Evolutionary conservation across 1,140 invertebrate genomes (phyloP).

Genomic region (Mizuhopecten yessoensis): DNA sequence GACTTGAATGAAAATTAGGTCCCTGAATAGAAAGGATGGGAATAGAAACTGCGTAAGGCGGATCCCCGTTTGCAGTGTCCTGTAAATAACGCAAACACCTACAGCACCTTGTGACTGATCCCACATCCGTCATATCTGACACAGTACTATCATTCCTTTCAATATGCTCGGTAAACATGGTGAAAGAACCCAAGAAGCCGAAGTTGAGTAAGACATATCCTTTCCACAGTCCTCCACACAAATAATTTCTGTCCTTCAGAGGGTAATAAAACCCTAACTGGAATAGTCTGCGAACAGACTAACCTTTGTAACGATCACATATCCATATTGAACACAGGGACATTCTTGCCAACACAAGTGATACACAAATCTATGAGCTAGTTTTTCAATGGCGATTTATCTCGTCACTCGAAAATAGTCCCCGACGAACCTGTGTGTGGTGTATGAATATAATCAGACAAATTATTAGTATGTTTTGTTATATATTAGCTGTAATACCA

Average conservation of each 20-base stretch:
- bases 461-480: neutral
- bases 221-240: neutral
- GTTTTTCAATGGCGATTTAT: neutral
- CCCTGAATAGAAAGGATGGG: neutral
- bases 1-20: neutral
- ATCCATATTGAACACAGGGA: slow-evolving; percentile 27
- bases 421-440: slow-evolving; percentile 21
- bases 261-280: slow-evolving; percentile 22
- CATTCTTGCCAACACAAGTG: slow-evolving; percentile 27
- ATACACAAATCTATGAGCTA: neutral
- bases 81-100: neutral
- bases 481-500: neutral
- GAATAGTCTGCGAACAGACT: slow-evolving; percentile 25
- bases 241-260: neutral
- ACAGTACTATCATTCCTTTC: neutral
- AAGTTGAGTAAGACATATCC: slow-evolving; percentile 33
- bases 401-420: slow-evolving; percentile 21
- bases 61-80: slow-evolving; percentile 5
- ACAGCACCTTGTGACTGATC: slow-evolving; percentile 37
- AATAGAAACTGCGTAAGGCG: slow-evolving; percentile 1
- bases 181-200: slow-evolving; percentile 28
- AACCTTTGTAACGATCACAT: neutral
- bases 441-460: neutral
- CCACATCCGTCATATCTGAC: slow-evolving; percentile 21
- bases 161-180: slow-evolving; percentile 33